Percentiles rank a stretch among this genome's conserved stretches.
phyloP scores from a whole-genome alignment of 1,140 invertebrate genomes.

The Potamilus streckersoni region DNA sequence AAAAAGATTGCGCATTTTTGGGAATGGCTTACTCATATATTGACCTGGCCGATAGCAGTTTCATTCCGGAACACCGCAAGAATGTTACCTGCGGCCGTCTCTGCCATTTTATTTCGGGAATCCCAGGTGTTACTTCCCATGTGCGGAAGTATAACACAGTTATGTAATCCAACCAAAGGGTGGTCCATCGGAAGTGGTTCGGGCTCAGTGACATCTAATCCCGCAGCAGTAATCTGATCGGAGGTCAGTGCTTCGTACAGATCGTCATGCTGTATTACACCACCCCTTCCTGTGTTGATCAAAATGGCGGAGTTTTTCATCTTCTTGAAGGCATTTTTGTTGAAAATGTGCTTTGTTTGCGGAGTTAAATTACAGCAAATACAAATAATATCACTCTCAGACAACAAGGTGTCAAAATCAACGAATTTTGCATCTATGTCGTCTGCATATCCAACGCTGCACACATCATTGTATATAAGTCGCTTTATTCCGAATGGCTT shows the following conservation, averaged over 20 bases:
- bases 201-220: conserved; percentile 92
- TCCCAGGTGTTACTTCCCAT: conserved; percentile 89
- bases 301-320: conserved; percentile 69
- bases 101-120: conserved; percentile 84
- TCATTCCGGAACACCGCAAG: conserved; percentile 75
- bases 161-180: conserved; percentile 81
- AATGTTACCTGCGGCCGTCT: conserved; percentile 86
- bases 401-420: conserved; percentile 63
- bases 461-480: conserved; percentile 80
- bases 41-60: conserved; percentile 7
- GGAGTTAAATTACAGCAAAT: conserved; percentile 56
- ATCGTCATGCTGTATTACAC: conserved; percentile 59
- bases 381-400: conserved; percentile 59
- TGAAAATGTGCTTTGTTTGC: conserved; percentile 40
- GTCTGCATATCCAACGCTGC: conserved; percentile 70
- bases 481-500: conserved; percentile 76
- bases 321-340: conserved; percentile 44
- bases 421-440: conserved; percentile 78
- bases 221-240: conserved; percentile 83
- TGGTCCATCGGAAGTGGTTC: conserved; percentile 88
- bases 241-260: conserved; percentile 75
- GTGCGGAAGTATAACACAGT: conserved; percentile 90
- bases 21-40: too few relatives aligned
- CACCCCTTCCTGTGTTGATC: conserved; percentile 63
- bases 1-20: too few relatives aligned